Percentiles rank a stretch among this genome's conserved stretches.
phyloP scores from a whole-genome alignment of 37 sponge, comb jelly and placozoan genomes.

The Lycopodina hypogea region DNA sequence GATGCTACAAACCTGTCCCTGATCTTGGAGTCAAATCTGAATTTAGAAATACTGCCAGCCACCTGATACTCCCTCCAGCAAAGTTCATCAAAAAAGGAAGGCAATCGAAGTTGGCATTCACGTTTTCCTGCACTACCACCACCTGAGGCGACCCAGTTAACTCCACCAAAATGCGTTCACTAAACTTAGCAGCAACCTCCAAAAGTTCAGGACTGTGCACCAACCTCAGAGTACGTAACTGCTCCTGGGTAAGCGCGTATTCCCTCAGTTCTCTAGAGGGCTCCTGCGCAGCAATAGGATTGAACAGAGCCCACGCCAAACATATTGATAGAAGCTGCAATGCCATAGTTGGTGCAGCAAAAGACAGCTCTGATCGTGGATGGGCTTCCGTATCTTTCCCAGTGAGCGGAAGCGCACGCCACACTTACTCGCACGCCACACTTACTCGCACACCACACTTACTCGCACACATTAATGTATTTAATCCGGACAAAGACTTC shows the following conservation, averaged over 20 bases:
- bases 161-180: neutral
- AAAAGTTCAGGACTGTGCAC: neutral
- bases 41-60: neutral
- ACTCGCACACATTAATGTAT: no score
- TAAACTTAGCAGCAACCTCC: neutral
- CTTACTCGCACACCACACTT: no score
- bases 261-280: neutral
- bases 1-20: no score
- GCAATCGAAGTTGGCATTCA: neutral
- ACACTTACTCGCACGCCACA: no score
- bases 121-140: conserved; percentile 5
- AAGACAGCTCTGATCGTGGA: no score
- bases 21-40: no score
- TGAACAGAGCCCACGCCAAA: neutral
- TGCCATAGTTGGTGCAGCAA: no score
- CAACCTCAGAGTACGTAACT: no score
- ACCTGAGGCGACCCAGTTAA: neutral
- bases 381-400: no score
- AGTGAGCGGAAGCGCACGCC: no score
- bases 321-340: no score
- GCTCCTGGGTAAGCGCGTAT: neutral
- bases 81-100: conserved; percentile 2
- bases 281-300: neutral
- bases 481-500: no score
- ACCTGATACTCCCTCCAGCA: neutral